phyloP scores from a whole-genome alignment of 2,797 vertebrate genomes.

The Pterois miles region DNA sequence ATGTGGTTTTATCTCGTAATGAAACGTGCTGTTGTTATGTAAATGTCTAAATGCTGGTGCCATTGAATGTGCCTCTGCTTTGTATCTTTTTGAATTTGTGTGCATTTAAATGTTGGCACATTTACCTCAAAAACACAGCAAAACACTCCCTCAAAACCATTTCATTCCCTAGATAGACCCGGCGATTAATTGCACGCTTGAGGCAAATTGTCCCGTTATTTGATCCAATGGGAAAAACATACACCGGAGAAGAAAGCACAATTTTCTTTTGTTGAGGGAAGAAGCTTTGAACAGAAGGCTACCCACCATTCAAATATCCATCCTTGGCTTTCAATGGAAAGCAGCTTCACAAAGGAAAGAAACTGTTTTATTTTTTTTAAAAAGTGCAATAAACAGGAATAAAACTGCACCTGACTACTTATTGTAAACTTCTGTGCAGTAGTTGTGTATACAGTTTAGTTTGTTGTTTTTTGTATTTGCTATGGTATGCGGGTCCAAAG shows the following conservation, averaged over 20 bases:
- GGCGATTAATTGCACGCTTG: constrained; percentile 23
- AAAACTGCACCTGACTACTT: background rate
- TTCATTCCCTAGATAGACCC: constrained; percentile 9
- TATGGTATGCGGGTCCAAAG: background rate
- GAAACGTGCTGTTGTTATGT: constrained; percentile 72
- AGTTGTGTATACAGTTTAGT: background rate
- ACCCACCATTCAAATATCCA: constrained; percentile 19
- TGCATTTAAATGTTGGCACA: background rate
- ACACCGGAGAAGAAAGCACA: constrained; percentile 1
- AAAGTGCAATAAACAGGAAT: constrained; percentile 10
- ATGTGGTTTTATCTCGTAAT: constrained; percentile 85
- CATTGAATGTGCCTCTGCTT: background rate
- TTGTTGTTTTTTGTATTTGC: background rate
- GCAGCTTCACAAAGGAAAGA: constrained; percentile 4
- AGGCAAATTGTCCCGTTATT: constrained; percentile 43
- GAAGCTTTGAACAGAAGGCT: constrained; percentile 24
- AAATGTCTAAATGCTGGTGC: background rate
- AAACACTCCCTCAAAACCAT: constrained; percentile 20
- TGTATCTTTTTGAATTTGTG: background rate
- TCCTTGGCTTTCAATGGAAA: constrained; percentile 14
- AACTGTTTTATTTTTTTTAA: constrained; percentile 15
- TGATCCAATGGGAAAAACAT: constrained; percentile 36
- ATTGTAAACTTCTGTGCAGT: background rate
- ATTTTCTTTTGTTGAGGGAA: constrained; percentile 22
- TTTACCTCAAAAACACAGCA: constrained; percentile 3